These are phyloP conservation scores for Cephus nigrinus DNA, from an alignment of 2,888 invertebrate genomes.

Conservation along the genomic window DNA sequence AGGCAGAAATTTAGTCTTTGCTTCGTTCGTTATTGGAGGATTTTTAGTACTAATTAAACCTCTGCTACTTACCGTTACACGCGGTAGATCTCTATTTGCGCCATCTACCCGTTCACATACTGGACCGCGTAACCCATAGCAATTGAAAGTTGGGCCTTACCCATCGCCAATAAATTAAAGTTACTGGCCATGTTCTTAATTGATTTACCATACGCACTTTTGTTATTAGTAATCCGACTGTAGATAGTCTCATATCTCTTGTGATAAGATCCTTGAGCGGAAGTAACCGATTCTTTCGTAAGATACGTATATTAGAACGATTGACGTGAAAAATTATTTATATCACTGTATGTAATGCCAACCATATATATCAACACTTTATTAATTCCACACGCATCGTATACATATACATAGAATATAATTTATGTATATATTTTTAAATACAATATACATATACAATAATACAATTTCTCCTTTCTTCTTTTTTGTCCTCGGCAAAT, in stretches of 20 bases:
- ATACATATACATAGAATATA: constrained; percentile 50
- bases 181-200: too few relatives aligned
- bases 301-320: too few relatives aligned
- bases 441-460: constrained; percentile 49
- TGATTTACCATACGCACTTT: too few relatives aligned
- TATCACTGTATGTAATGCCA: constrained; percentile 31
- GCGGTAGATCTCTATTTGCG: constrained; percentile 43
- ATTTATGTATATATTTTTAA: constrained; percentile 39
- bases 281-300: too few relatives aligned
- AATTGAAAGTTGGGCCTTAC: too few relatives aligned
- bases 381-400: constrained; percentile 55
- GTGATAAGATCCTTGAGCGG: too few relatives aligned
- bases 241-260: too few relatives aligned
- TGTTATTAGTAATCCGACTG: too few relatives aligned
- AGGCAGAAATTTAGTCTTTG: constrained; percentile 45
- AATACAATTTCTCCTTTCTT: constrained; percentile 31
- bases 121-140: too few relatives aligned
- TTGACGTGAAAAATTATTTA: too few relatives aligned
- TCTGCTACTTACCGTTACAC: constrained; percentile 47
- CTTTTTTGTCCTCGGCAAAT: too few relatives aligned
- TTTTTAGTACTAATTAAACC: constrained; percentile 54
- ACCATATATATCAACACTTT: constrained; percentile 58
- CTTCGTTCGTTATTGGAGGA: constrained; percentile 51
- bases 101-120: not conserved
- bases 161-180: too few relatives aligned